A percentile compares a stretch with the other conserved stretches of the same genome.
phyloP scores from a whole-genome alignment of 2,888 invertebrate genomes.

The Melipona bicolor region DNA sequence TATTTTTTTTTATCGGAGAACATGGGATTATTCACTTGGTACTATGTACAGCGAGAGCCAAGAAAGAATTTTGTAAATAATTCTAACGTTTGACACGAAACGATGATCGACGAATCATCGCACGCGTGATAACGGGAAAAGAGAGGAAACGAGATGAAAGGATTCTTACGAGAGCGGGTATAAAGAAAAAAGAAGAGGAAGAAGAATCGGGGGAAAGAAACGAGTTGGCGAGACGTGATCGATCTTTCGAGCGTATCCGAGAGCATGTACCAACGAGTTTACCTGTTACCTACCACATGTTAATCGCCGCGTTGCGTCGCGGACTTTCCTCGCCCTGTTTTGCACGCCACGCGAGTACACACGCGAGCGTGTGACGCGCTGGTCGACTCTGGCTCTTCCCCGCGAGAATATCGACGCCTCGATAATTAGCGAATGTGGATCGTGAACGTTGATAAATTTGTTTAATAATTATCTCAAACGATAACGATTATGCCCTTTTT shows the following conservation, averaged over 20 bases:
- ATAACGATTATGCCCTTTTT: constrained; percentile 41
- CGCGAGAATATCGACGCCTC: constrained; percentile 42
- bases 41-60: no score
- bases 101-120: no score
- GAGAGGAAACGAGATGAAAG: no score
- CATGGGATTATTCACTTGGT: no score
- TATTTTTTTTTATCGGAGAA: no score
- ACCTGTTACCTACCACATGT: constrained; percentile 66
- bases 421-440: constrained; percentile 57
- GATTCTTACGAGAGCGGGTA: no score
- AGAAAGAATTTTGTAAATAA: no score
- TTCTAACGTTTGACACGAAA: no score
- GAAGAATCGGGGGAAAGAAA: neutral
- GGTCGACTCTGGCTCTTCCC: constrained; percentile 10
- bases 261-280: constrained; percentile 53
- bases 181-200: no score
- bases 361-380: constrained; percentile 18
- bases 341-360: constrained; percentile 43
- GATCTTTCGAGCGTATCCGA: constrained; percentile 56
- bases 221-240: constrained; percentile 46
- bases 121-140: no score
- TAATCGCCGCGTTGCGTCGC: constrained; percentile 56
- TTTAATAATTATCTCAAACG: constrained; percentile 63
- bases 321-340: constrained; percentile 57
- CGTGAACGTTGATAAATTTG: constrained; percentile 62